These are phyloP conservation scores for Dolichopus griseipennis DNA, from an alignment of 2,888 invertebrate genomes.

Conservation along the genomic window DNA sequence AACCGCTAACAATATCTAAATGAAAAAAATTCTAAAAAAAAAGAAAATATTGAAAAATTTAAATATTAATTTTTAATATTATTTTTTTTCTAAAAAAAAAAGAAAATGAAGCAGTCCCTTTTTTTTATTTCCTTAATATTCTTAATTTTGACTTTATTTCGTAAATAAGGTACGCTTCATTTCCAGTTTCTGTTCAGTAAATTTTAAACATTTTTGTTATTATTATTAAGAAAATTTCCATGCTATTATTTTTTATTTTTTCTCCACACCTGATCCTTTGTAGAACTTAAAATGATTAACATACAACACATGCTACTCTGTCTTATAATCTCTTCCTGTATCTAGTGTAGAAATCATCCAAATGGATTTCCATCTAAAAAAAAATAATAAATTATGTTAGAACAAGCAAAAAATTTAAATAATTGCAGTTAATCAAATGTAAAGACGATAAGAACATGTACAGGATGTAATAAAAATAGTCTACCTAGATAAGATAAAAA, in stretches of 20 bases:
- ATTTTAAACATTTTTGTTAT: too few species aligned
- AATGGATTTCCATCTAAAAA: slow-evolving; percentile 38
- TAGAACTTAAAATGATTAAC: slow-evolving; percentile 35
- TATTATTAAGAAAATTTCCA: too few species aligned
- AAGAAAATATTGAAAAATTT: slow-evolving; percentile 5
- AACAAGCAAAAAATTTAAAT: background rate
- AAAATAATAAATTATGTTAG: slow-evolving; percentile 12
- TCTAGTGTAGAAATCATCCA: slow-evolving; percentile 43
- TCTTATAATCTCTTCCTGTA: slow-evolving; percentile 42
- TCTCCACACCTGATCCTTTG: slow-evolving; percentile 33
- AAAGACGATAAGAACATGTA: too few species aligned
- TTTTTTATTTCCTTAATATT: too few species aligned
- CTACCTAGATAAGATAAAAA: too few species aligned
- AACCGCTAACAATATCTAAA: slow-evolving; percentile 32
- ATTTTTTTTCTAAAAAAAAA: slow-evolving; percentile 10
- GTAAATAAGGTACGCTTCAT: too few species aligned
- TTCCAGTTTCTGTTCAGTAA: too few species aligned
- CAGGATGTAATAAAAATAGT: too few species aligned
- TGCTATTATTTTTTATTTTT: too few species aligned
- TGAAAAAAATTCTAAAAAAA: slow-evolving; percentile 31
- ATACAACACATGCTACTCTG: slow-evolving; percentile 39
- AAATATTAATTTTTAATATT: background rate
- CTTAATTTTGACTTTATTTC: too few species aligned
- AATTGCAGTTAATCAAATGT: too few species aligned
- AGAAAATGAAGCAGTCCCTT: background rate